Evolutionary conservation across 2,888 invertebrate species (phyloP), one percentile per base, ranked within the genome.

Genomic region (Fragum sueziense): DNA sequence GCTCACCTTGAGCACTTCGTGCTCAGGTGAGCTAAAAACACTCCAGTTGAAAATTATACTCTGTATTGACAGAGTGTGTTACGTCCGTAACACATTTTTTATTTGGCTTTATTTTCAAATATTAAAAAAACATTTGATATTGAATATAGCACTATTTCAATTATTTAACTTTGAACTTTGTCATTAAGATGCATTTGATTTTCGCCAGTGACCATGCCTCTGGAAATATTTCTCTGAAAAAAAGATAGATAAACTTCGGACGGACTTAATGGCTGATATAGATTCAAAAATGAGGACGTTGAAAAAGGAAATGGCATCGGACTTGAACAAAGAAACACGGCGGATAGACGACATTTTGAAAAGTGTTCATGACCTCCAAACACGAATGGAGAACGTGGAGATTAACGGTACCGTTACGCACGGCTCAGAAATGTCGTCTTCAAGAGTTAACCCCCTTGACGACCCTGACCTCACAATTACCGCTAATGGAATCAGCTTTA

Each of bases 231-330:
- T 25, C 34, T 65, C 70, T 17, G 76, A 76, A 25, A 62, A 68
- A 4, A 76, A 69, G 47, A 70, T 76, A 9, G 76, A 76, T 51
- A 76, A 76, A 52, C 22, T 76, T 25, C 70, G 65, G 34, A 47
- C 62, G 33, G 76, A 76, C n/a, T n/a, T 76, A 17, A 29, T 73
- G 52, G 41, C 51, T 22, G 62, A 62, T 27, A 73, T 73, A 9
- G 73, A 73, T 52, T 22, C 27, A 20, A 73, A 73, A 31, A 31
- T 72, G 27, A 70, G 41, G 20, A 41, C 41, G 22, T 37, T 72
- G 27, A 41, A 51, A 22, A 41, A 41, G 9, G 65, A 65, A 22
- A 62, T 73, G 34, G 33, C 47, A 25, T n/a, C 47, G 25, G 62
- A 73, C n/a, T 52, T 73, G 14, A 52, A 41, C 7, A 22, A 47